Evolutionary conservation across 2,797 vertebrate genomes (phyloP).

Genomic region (Pangasius sanitwongsei): DNA sequence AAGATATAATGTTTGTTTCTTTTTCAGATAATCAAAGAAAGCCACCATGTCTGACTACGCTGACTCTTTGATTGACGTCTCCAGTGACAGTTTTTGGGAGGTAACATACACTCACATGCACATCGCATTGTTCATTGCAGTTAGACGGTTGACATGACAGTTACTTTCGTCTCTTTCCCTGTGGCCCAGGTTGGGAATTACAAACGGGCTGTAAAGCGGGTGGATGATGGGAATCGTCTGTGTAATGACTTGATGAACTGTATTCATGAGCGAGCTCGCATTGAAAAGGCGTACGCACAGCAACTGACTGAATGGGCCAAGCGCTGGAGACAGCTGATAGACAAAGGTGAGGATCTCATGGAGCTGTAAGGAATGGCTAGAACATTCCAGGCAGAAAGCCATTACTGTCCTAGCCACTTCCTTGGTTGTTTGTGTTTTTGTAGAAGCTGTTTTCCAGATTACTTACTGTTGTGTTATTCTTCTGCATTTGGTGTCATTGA

Average conservation of each 20-base stretch:
- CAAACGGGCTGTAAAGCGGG: slow-evolving; percentile 90
- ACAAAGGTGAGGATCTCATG: slow-evolving; percentile 81
- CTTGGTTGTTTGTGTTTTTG: background rate
- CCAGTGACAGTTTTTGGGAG: slow-evolving; percentile 99
- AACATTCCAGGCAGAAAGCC: background rate
- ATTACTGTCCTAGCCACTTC: background rate
- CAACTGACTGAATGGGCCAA: slow-evolving; percentile 98
- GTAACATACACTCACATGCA: slow-evolving; percentile 65
- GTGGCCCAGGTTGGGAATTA: slow-evolving; percentile 89
- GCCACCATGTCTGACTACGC: slow-evolving; percentile 91
- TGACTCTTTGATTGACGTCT: slow-evolving; percentile 89
- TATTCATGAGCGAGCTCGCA: slow-evolving; percentile 91
- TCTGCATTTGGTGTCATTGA: background rate
- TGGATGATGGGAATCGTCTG: slow-evolving; percentile 93
- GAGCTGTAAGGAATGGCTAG: background rate
- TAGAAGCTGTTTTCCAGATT: background rate
- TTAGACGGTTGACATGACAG: background rate
- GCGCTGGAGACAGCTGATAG: slow-evolving; percentile 92
- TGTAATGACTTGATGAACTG: slow-evolving; percentile 93
- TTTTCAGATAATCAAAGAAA: slow-evolving; percentile 62
- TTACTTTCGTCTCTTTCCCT: background rate
- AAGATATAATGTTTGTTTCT: background rate
- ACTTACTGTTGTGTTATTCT: slow-evolving; percentile 1
- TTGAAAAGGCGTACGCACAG: slow-evolving; percentile 92
- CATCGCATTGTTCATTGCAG: background rate